phyloP scores from a whole-genome alignment of 2,113 vertebrate genomes.

The Aepyceros melampus region DNA sequence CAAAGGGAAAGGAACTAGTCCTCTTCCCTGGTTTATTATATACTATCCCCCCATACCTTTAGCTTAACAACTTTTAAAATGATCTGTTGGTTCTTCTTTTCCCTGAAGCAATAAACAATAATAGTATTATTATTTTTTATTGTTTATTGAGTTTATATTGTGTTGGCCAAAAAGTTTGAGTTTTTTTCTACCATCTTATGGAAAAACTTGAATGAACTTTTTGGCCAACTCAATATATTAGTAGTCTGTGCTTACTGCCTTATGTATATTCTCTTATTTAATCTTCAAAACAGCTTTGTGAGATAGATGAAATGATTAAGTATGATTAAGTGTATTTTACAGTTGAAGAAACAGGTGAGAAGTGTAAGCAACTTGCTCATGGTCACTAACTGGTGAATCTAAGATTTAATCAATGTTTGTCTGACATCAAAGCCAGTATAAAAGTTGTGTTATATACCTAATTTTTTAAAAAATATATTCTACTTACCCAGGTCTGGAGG shows the following conservation, averaged over 20 bases:
- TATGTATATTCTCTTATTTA: background rate
- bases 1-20: background rate
- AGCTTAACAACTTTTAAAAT: background rate
- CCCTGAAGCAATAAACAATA: background rate
- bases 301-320: background rate
- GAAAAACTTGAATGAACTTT: background rate
- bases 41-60: background rate
- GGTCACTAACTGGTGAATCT: background rate
- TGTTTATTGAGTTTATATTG: background rate
- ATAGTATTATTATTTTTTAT: background rate
- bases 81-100: background rate
- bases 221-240: background rate
- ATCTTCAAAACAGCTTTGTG: background rate
- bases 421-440: background rate
- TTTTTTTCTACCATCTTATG: background rate
- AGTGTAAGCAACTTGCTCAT: background rate
- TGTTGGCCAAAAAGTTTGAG: background rate
- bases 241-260: background rate
- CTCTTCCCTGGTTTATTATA: background rate
- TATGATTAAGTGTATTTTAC: background rate
- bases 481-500: background rate
- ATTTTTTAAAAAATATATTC: background rate
- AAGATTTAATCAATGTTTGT: slow-evolving; percentile 15
- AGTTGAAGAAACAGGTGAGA: background rate
- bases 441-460: background rate